A percentile compares a stretch with the other conserved stretches of the same genome.
Evolutionary conservation across 1,140 invertebrate genomes (phyloP).

Genomic region (Drosophila eugracilis): DNA sequence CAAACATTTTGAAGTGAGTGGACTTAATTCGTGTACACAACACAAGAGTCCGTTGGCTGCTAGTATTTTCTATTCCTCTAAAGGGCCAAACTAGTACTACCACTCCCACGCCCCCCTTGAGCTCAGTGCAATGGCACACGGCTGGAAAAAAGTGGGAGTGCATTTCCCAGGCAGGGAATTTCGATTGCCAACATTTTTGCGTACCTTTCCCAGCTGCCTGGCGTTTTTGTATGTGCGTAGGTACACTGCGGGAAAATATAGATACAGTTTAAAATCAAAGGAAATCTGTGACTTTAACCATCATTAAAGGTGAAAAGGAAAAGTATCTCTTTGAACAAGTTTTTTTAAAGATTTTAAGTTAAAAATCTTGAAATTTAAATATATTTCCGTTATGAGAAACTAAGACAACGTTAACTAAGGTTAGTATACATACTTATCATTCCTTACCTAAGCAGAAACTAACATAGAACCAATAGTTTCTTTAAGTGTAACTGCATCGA

Average conservation of each 20-base stretch:
- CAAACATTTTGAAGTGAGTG: constrained; percentile 66
- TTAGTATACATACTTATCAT: no score
- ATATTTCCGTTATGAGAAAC: no score
- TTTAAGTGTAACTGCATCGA: constrained; percentile 5
- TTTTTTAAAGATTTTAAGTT: no score
- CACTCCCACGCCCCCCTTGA: background rate
- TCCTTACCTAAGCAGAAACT: no score
- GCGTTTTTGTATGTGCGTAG: constrained; percentile 31
- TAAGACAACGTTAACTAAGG: no score
- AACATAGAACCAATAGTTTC: no score
- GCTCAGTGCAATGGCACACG: constrained; percentile 35
- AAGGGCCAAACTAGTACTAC: constrained; percentile 19
- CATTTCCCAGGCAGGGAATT: constrained; percentile 55
- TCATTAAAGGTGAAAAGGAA: no score
- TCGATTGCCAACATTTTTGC: constrained; percentile 79
- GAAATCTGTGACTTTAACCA: no score
- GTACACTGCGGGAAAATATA: background rate
- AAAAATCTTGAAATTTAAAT: no score
- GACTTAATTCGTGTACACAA: constrained; percentile 74
- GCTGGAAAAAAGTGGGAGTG: constrained; percentile 15
- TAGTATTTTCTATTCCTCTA: constrained; percentile 25
- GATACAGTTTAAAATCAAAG: no score
- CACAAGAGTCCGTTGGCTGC: constrained; percentile 26
- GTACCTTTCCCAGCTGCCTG: constrained; percentile 64
- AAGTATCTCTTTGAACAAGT: no score